Base-by-base conservation (phyloP, 53 echinoderm and acorn worm genomes). In the Antedon mediterranea region DNA sequence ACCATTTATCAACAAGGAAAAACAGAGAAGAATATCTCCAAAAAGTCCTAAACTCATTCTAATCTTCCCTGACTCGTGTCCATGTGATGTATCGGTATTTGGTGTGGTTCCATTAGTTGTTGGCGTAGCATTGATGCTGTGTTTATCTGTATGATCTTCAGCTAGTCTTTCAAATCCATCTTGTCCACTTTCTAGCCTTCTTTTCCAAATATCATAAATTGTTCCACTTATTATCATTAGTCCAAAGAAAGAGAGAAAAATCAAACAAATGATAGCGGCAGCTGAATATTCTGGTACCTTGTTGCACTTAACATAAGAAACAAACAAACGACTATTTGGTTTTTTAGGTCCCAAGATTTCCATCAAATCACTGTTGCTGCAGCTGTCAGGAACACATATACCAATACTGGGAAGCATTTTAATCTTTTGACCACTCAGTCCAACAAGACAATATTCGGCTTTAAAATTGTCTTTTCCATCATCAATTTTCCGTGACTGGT, bases 381-480 rank as follows among this genome's bases (percentile, higher is more conserved):
- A 87, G 43, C 31, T 76, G 18, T 34, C 77, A 43, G 87, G 87
- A 0, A 72, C 34, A 77, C 87, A 87, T 23, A 87, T 57, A 57
- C 87, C 87, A 81, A 83, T 79, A 30, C 30, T 7, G n/a, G 77
- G 31, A 29, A 76, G 78, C 14, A 26, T 2, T 57, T 57, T 2
- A 37, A n/a, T 37, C 11, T 6, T 57, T 26, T 23, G 11, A 7
- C 13, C 57, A 15, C 2, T 57, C 11, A 57, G 14, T 57, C 15
- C 9, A 6, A 23, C 57, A 18, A 57, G 20, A 18, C 57, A 57
- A 18, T 57, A 57, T 23, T 15, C 9, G 3, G 57, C 57, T 18
- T 57, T 57, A 23, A 57, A 57, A 11, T 57, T 57, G 3, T 57
- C 57, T 57, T 23, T 13, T 18, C 20, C 20, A 18, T 23, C 57